A percentile compares a stretch with the other conserved stretches of the same genome.
phyloP scores from a whole-genome alignment of 2,888 invertebrate species.

The Thymelicus sylvestris region DNA sequence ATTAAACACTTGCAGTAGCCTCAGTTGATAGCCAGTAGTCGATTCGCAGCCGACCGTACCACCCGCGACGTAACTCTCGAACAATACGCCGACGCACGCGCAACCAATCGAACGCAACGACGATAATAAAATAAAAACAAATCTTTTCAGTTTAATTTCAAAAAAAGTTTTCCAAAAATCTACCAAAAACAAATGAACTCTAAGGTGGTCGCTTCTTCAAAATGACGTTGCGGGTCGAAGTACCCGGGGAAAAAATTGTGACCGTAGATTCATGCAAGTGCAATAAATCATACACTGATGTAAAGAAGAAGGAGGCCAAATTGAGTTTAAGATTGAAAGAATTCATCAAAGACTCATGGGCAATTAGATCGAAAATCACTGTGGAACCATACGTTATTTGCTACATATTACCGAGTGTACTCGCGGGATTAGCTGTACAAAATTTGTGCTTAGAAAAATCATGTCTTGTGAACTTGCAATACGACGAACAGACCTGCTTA shows the following conservation, averaged over 20 bases:
- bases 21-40: conserved; percentile 75
- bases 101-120: conserved; percentile 41
- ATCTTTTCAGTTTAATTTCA: conserved; percentile 40
- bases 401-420: conserved; percentile 87
- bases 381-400: conserved; percentile 88
- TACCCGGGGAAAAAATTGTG: conserved; percentile 74
- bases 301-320: conserved; percentile 65
- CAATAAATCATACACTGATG: conserved; percentile 62
- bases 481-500: conserved; percentile 81
- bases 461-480: conserved; percentile 82
- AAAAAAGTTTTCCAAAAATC: conserved; percentile 26
- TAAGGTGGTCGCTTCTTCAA: conserved; percentile 64
- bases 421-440: conserved; percentile 86
- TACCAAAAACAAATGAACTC: conserved; percentile 65
- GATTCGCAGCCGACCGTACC: conserved; percentile 60
- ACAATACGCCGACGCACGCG: conserved; percentile 63
- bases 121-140: conserved; percentile 38
- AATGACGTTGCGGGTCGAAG: conserved; percentile 81
- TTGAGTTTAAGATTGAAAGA: conserved; percentile 69
- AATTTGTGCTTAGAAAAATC: conserved; percentile 85
- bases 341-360: conserved; percentile 72
- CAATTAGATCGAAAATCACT: conserved; percentile 78
- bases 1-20: conserved; percentile 71
- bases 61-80: conserved; percentile 55
- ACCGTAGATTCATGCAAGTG: conserved; percentile 74